Evolutionary conservation across 2,888 invertebrate species (phyloP).

Genomic region (Iselma pallidipennis): DNA sequence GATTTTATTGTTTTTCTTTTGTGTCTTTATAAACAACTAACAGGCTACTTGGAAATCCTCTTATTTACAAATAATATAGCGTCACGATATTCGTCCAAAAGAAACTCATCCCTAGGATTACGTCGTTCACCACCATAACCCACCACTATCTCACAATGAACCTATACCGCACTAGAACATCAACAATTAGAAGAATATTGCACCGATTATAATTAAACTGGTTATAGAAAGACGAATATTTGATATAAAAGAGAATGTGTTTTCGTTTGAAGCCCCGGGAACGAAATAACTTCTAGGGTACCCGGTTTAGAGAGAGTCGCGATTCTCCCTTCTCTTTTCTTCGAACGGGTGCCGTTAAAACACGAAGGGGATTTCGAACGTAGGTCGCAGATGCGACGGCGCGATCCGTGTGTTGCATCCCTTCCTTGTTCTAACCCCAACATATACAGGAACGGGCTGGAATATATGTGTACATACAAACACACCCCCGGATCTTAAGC

Average conservation of each 20-base stretch:
- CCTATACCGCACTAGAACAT: slow-evolving; percentile 26
- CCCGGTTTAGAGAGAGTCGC: slow-evolving; percentile 16
- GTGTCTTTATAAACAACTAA: not conserved
- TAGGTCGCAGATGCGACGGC: slow-evolving; percentile 38
- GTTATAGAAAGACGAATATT: slow-evolving; percentile 40
- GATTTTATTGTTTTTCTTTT: not conserved
- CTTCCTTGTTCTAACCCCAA: slow-evolving; percentile 46
- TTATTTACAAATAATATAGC: not conserved
- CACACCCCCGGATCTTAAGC: not conserved
- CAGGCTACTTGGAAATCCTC: not conserved
- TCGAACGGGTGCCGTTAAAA: slow-evolving; percentile 20
- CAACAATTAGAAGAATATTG: slow-evolving; percentile 18
- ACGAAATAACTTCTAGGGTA: slow-evolving; percentile 34
- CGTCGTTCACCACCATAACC: not conserved
- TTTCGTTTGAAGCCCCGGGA: slow-evolving; percentile 44
- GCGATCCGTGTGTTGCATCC: slow-evolving; percentile 46
- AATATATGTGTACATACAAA: not conserved
- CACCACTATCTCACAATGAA: slow-evolving; percentile 12
- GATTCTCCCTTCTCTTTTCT: slow-evolving; percentile 25
- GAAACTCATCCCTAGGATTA: not conserved
- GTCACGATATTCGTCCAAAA: slow-evolving; percentile 1
- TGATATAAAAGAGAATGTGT: slow-evolving; percentile 42
- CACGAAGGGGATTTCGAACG: slow-evolving; percentile 36
- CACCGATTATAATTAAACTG: slow-evolving; percentile 9
- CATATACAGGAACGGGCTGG: not conserved